Percentiles rank a stretch among this genome's conserved stretches.
These are phyloP conservation scores for Drosophila sucinea DNA, from an alignment of 1,140 invertebrate genomes.

Conservation along the genomic window DNA sequence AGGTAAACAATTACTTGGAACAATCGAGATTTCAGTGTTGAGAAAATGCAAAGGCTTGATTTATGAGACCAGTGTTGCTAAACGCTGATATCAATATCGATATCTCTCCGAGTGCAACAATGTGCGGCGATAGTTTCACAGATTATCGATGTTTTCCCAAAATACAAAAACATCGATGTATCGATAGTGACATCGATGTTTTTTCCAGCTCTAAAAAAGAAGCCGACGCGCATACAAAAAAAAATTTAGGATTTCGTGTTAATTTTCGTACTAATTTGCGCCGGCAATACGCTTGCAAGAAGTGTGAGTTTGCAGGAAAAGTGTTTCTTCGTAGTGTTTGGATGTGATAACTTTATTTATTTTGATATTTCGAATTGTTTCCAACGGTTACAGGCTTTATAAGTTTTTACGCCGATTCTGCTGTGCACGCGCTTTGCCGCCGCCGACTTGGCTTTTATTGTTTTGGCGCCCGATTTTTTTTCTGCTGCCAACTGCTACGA, in stretches of 20 bases:
- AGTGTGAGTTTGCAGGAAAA: conserved; percentile 11
- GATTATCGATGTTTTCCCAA: no score
- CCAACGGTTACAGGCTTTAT: not conserved
- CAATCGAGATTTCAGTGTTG: no score
- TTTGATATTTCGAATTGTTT: not conserved
- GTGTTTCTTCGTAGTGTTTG: not conserved
- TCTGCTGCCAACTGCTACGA: conserved; percentile 32
- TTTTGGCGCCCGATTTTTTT: conserved; percentile 77
- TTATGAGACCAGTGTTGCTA: no score
- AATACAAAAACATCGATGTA: no score
- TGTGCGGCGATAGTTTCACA: no score
- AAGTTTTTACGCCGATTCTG: conserved; percentile 37
- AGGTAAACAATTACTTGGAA: no score
- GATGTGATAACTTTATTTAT: not conserved
- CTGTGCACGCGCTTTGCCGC: conserved; percentile 70
- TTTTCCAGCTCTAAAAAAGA: not conserved
- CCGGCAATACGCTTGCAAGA: conserved; percentile 34
- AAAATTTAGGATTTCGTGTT: conserved; percentile 39
- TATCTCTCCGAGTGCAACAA: no score
- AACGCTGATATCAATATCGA: no score
- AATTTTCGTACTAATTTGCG: conserved; percentile 37
- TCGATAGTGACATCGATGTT: not conserved
- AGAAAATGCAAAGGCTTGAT: no score
- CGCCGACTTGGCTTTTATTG: conserved; percentile 63
- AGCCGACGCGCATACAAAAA: conserved; percentile 70